phyloP scores from a whole-genome alignment of 1,140 invertebrate species.

The Drosophila funebris region DNA sequence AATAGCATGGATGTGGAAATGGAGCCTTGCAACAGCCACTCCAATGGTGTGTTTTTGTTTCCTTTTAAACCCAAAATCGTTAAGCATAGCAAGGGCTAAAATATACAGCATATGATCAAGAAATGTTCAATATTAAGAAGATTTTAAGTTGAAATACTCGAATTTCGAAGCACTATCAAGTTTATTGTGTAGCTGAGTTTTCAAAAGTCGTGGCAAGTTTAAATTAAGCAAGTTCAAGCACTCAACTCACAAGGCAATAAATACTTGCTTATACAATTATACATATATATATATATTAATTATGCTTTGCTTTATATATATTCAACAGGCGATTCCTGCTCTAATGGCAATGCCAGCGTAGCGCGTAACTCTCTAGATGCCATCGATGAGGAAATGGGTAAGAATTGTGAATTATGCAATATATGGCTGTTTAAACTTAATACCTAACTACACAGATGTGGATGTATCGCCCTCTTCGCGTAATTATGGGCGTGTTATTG shows the following conservation, averaged over 20 bases:
- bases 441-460: slow-evolving; percentile 84
- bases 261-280: not conserved
- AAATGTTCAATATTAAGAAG: not conserved
- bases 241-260: too few species aligned
- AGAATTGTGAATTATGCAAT: too few species aligned
- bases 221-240: not conserved
- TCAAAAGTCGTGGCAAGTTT: not conserved
- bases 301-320: not conserved
- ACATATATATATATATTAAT: not conserved
- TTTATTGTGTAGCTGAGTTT: too few species aligned
- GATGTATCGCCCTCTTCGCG: slow-evolving; percentile 84
- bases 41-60: slow-evolving; percentile 63
- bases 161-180: too few species aligned
- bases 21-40: slow-evolving; percentile 79
- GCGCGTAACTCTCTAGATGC: slow-evolving; percentile 81
- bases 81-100: too few species aligned
- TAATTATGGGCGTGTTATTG: slow-evolving; percentile 92
- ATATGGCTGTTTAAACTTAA: too few species aligned
- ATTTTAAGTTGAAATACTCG: too few species aligned
- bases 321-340: slow-evolving; percentile 76
- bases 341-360: slow-evolving; percentile 86
- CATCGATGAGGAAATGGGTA: slow-evolving; percentile 88
- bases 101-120: not conserved
- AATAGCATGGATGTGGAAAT: slow-evolving; percentile 83
- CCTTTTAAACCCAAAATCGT: not conserved